These are phyloP conservation scores for Fistularia tabacaria DNA, from an alignment of 2,797 vertebrate genomes.

Conservation along the genomic window DNA sequence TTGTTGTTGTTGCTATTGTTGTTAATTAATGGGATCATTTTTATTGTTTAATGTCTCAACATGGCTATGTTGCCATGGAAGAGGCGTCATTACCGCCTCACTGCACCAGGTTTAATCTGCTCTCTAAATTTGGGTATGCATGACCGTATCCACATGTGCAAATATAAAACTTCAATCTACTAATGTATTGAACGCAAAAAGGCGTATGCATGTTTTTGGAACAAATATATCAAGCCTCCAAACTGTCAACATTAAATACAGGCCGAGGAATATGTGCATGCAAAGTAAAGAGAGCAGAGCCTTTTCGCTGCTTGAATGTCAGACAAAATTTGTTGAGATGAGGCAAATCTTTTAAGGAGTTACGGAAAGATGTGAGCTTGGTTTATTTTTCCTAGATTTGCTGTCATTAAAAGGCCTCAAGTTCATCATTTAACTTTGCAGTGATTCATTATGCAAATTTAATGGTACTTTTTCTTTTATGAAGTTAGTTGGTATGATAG, in stretches of 20 bases:
- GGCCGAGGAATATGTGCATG: conserved; percentile 1
- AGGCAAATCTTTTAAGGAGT: conserved; percentile 17
- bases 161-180: too few relatives aligned
- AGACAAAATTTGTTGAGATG: conserved; percentile 19
- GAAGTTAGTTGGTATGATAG: too few relatives aligned
- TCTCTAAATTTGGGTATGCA: too few relatives aligned
- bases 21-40: too few relatives aligned
- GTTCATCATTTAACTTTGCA: conserved; percentile 25
- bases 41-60: too few relatives aligned
- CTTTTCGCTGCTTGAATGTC: conserved; percentile 17
- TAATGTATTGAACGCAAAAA: too few relatives aligned
- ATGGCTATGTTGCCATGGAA: too few relatives aligned
- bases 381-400: conserved; percentile 27
- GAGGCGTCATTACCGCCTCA: too few relatives aligned
- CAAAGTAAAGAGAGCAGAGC: conserved; percentile 8
- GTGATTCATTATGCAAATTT: conserved; percentile 53
- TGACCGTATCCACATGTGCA: too few relatives aligned
- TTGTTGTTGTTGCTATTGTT: too few relatives aligned
- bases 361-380: conserved; percentile 16
- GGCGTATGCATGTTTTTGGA: too few relatives aligned
- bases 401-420: conserved; percentile 24
- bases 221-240: not conserved
- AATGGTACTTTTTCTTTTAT: conserved; percentile 43
- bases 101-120: too few relatives aligned
- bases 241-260: conserved; percentile 21